These are phyloP conservation scores for Helobdella robusta DNA, from an alignment of 2,888 invertebrate species.

Conservation along the genomic window DNA sequence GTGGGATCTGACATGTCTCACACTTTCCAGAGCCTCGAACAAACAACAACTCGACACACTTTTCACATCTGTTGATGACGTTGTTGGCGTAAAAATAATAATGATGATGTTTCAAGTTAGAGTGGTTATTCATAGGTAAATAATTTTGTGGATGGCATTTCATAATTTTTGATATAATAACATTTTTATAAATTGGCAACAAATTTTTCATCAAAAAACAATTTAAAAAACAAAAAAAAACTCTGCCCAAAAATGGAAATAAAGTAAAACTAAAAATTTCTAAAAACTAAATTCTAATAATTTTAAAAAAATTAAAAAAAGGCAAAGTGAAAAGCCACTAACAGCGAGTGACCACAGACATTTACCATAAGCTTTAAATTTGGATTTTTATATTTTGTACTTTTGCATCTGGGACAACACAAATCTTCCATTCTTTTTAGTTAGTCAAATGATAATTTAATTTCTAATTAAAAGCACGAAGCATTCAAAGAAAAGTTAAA, in stretches of 20 bases:
- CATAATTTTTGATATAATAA: conserved; percentile 11
- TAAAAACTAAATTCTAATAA: not conserved
- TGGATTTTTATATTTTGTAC: conserved; percentile 33
- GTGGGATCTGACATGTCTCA: conserved; percentile 79
- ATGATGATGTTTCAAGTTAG: not conserved
- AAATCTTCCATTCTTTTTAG: conserved; percentile 27
- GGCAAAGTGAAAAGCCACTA: conserved; percentile 11
- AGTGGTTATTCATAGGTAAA: not conserved
- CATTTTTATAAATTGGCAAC: not conserved
- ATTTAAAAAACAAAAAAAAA: not conserved
- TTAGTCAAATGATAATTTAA: no score
- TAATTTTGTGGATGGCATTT: not conserved
- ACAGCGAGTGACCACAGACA: conserved; percentile 34
- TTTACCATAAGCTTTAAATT: conserved; percentile 31
- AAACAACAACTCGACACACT: conserved; percentile 89
- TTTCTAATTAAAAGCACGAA: not conserved
- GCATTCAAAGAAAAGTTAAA: not conserved
- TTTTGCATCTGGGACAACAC: conserved; percentile 32
- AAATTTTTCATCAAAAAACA: not conserved
- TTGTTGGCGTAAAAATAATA: not conserved
- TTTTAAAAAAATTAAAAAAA: not conserved
- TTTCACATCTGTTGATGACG: conserved; percentile 63
- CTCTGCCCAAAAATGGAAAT: not conserved
- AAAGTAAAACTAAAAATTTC: conserved; percentile 1
- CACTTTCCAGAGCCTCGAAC: conserved; percentile 87